These are phyloP conservation scores for Butorides virescens DNA, from an alignment of 2,113 vertebrate species.

Conservation along the genomic window DNA sequence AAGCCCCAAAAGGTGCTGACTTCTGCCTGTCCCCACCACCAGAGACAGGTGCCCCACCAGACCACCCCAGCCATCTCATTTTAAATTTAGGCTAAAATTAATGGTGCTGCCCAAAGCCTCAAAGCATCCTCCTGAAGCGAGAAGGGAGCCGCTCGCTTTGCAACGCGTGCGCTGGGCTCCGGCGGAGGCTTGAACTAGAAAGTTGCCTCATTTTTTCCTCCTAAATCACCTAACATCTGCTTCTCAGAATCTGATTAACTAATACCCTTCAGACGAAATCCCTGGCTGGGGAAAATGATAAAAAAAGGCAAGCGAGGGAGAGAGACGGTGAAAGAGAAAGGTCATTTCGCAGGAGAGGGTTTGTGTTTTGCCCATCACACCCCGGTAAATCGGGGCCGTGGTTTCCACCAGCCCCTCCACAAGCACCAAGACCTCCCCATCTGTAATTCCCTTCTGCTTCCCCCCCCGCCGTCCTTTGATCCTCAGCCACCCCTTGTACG, in stretches of 20 bases:
- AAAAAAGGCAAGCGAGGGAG: background rate
- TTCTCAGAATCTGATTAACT: conserved; percentile 71
- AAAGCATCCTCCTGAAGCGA: background rate
- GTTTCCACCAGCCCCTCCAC: background rate
- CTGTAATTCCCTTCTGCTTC: background rate
- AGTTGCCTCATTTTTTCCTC: conserved; percentile 16
- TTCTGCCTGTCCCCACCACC: background rate
- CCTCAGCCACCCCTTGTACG: rapidly evolving
- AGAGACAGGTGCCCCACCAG: background rate
- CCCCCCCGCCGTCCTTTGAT: background rate
- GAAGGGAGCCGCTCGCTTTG: background rate
- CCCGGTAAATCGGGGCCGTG: background rate
- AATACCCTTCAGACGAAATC: conserved; percentile 64
- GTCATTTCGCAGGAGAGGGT: conserved; percentile 13
- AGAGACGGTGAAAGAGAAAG: background rate
- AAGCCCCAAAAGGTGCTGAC: rapidly evolving
- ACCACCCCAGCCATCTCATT: background rate
- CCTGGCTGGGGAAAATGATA: conserved; percentile 1
- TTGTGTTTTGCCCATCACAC: background rate
- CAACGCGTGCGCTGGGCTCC: rapidly evolving
- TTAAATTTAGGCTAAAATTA: background rate
- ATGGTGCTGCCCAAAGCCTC: rapidly evolving
- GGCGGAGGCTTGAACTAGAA: background rate
- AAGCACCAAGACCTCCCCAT: rapidly evolving
- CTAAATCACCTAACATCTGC: conserved; percentile 71